Conservation (phyloP, 1,140 invertebrate genomes). For the Lucilia cuprina region DNA sequence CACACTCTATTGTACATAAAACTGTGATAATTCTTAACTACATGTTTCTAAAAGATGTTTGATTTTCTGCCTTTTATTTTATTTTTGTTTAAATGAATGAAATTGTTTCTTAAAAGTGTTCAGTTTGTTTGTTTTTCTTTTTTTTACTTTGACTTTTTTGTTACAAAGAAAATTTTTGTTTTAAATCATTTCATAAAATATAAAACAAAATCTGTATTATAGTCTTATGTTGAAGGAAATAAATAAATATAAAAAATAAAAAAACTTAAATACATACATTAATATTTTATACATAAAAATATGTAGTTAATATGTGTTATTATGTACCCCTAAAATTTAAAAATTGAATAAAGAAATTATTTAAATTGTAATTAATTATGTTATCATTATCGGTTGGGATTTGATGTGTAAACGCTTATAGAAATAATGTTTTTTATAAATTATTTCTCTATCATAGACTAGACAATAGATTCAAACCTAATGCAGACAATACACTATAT, state of each 20-base stretch:
- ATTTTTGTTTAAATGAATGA: background rate
- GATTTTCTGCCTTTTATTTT: background rate
- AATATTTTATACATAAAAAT: no score
- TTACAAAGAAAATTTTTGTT: slow-evolving; percentile 18
- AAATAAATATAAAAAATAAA: background rate
- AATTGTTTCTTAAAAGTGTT: background rate
- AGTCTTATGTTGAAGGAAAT: slow-evolving; percentile 19
- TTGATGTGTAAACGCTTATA: no score
- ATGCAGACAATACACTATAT: no score
- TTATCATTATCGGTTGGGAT: no score
- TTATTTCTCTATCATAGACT: no score
- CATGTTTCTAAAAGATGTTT: slow-evolving; percentile 13
- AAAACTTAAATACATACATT: background rate
- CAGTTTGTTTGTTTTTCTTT: background rate
- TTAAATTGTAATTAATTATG: no score
- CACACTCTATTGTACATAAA: slow-evolving; percentile 23
- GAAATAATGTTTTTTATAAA: no score
- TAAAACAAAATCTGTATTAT: slow-evolving; percentile 19
- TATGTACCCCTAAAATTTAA: no score
- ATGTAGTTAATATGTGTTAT: no score
- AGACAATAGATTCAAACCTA: no score
- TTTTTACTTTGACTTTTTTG: slow-evolving; percentile 7
- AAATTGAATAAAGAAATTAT: no score
- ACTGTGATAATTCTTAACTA: slow-evolving; percentile 27
- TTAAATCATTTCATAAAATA: background rate